Evolutionary conservation across 2,888 invertebrate species (phyloP), one percentile per base, ranked within the genome.

Genomic region (Mythimna loreyi): DNA sequence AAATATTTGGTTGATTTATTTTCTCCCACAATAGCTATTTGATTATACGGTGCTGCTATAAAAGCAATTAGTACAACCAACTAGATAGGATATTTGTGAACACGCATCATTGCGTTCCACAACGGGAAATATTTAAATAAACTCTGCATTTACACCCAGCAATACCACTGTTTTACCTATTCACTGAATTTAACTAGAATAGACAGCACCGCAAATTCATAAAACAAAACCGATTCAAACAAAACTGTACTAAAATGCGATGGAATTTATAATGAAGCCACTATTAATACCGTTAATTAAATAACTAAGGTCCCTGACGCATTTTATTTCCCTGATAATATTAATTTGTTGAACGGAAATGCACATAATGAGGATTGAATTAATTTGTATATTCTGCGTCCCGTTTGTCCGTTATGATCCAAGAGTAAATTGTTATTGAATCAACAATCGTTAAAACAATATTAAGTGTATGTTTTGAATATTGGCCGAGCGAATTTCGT

Each of bases 331-430:
- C 45, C 67, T 68, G 71, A 81, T 81, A 77, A 85, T 85, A 82
- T 77, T 65, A 71, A 78, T 86, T 81, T 76, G 74, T 78, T 75
- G 61, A 80, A 79, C 75, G 63, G 65, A 78, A 66, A 75, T 75
- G 72, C 63, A 63, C 69, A 28, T 77, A 87, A 86, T 85, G 84
- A 80, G 73, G 69, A 55, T 66, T 55, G 67, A 86, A 86, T 88
- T 86, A 85, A 87, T 87, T 85, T 72, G 61, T 58, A 63, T n/a
- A 66, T 62, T 60, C 40, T 56, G 50, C 52, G 40, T 19, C 25
- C 43, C 69, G 62, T 33, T 62, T n/a, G 40, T 62, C 58, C 43
- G 72, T 36, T 67, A 50, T 57, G 21, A 21, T 7, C 36, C 58
- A 71, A 67, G 72, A 73, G 68, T 71, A 66, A 72, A 74, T 70